A percentile compares a stretch with the other conserved stretches of the same genome.
phyloP scores from a whole-genome alignment of 2,797 vertebrate species.

The Muscicapa comitata region DNA sequence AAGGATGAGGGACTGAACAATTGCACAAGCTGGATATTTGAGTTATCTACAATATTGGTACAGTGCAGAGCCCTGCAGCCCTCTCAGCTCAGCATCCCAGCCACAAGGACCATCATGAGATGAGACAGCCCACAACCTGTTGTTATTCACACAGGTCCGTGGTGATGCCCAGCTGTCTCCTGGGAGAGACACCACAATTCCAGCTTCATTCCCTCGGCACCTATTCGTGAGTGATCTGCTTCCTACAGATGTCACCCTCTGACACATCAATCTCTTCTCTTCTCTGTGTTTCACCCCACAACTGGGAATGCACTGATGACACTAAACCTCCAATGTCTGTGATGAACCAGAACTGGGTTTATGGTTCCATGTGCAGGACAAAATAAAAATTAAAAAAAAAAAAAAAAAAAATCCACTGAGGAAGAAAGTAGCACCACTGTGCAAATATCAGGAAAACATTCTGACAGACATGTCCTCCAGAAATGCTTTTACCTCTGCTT shows the following conservation, averaged over 20 bases:
- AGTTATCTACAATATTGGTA: constrained; percentile 64
- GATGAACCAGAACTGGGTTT: neutral
- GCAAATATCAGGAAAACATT: constrained; percentile 32
- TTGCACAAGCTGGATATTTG: constrained; percentile 59
- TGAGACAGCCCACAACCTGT: neutral
- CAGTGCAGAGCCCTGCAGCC: constrained; percentile 45
- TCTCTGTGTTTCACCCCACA: neutral
- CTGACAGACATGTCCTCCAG: neutral
- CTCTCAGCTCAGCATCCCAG: constrained; percentile 47
- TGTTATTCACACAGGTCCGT: neutral
- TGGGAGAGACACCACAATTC: neutral
- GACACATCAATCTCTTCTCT: neutral
- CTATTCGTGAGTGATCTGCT: neutral
- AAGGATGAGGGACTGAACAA: constrained; percentile 70
- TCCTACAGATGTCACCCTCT: neutral
- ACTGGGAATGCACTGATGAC: neutral
- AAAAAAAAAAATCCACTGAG: neutral
- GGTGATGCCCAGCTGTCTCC: neutral
- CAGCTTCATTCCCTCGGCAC: constrained; percentile 25
- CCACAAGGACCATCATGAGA: neutral
- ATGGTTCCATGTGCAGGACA: neutral
- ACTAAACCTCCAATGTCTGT: neutral
- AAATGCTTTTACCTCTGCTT: neutral
- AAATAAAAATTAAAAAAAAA: neutral
- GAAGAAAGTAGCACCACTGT: constrained; percentile 64